A percentile compares a stretch with the other conserved stretches of the same genome.
Conservation (phyloP, 2,888 invertebrate genomes). For the Rotaria macrura region DNA sequence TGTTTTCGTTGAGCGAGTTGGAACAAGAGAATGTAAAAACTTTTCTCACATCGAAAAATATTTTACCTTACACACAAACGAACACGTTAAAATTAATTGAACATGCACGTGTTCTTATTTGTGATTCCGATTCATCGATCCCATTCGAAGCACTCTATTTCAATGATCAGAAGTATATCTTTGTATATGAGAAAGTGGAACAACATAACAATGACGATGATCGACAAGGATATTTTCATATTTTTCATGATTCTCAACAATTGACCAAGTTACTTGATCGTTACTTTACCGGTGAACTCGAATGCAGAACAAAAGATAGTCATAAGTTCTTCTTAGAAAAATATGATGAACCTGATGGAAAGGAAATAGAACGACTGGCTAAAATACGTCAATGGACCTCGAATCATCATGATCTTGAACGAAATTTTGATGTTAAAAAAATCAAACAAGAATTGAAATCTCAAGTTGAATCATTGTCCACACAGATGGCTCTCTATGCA, state of each 20-base stretch:
- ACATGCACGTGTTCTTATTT: neutral
- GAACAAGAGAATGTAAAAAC: neutral
- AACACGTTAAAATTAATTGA: conserved; percentile 1
- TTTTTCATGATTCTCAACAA: neutral
- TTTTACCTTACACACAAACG: neutral
- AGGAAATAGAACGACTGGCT: neutral
- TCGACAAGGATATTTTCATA: neutral
- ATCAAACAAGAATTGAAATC: neutral
- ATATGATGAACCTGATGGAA: conserved; percentile 12
- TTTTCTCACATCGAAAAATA: neutral
- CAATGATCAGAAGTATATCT: neutral
- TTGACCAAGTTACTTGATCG: neutral
- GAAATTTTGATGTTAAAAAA: neutral
- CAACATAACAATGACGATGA: neutral
- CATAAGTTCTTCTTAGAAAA: neutral
- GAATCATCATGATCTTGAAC: neutral
- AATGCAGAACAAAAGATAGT: neutral
- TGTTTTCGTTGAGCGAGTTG: neutral
- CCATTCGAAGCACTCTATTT: conserved; percentile 13
- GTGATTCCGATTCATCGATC: neutral
- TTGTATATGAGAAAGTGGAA: neutral
- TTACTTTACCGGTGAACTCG: neutral
- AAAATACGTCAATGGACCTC: neutral
- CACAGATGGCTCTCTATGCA: neutral
- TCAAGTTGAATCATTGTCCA: neutral